Evolutionary conservation across 2,888 invertebrate species (phyloP).

Genomic region (Osmoderma eremita): DNA sequence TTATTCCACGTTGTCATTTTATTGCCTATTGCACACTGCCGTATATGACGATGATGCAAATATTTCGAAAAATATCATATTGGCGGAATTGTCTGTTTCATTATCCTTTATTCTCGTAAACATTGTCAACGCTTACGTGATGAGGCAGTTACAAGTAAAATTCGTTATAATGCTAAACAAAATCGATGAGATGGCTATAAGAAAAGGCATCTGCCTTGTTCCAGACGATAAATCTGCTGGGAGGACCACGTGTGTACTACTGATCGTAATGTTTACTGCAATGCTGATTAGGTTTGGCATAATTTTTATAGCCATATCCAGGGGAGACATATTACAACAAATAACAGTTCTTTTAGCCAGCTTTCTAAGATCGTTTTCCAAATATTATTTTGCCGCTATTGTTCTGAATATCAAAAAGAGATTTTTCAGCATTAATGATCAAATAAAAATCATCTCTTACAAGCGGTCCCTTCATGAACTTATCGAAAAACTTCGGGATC

Average conservation of each 20-base stretch:
- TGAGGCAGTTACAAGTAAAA: not conserved
- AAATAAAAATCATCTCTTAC: constrained; percentile 43
- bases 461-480: constrained; percentile 37
- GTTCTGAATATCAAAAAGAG: constrained; percentile 50
- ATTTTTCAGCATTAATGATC: constrained; percentile 51
- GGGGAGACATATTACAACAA: constrained; percentile 48
- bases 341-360: constrained; percentile 48
- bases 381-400: constrained; percentile 52
- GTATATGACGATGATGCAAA: not conserved
- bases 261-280: constrained; percentile 46
- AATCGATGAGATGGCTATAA: not conserved
- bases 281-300: constrained; percentile 47
- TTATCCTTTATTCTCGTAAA: constrained; percentile 14
- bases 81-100: constrained; percentile 3
- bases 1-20: not conserved
- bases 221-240: not conserved
- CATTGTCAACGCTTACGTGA: constrained; percentile 7
- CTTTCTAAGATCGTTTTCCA: constrained; percentile 52
- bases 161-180: not conserved
- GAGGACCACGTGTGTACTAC: constrained; percentile 44
- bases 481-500: constrained; percentile 48
- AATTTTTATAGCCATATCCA: no score
- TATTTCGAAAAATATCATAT: constrained; percentile 15
- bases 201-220: constrained; percentile 1
- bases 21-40: not conserved